Conservation (phyloP, 2,113 vertebrate genomes). For the Tetrao urogallus region DNA sequence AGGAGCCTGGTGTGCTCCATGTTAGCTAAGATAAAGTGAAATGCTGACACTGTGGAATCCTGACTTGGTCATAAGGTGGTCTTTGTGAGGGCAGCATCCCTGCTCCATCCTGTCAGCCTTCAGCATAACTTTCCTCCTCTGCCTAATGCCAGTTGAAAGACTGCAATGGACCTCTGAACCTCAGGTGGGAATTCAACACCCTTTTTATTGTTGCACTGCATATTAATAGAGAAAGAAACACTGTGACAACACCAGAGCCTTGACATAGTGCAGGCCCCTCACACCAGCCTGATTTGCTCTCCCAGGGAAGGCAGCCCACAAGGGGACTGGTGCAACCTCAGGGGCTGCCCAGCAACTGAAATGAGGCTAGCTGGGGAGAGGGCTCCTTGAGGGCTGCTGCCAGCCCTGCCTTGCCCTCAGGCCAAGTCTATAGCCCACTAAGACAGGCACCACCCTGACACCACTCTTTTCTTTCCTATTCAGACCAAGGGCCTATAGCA, state of each 20-base stretch:
- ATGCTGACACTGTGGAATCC: neutral
- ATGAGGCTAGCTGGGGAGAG: neutral
- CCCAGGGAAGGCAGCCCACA: neutral
- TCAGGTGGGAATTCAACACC: neutral
- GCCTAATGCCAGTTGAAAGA: neutral
- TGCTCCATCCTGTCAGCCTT: neutral
- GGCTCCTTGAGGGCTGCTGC: rapidly evolving
- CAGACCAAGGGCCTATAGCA: neutral
- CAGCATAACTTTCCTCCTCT: neutral
- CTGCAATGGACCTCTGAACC: neutral
- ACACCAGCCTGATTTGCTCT: rapidly evolving
- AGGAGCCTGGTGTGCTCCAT: neutral
- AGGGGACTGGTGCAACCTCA: rapidly evolving
- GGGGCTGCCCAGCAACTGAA: rapidly evolving
- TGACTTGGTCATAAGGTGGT: neutral
- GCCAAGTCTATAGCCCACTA: neutral
- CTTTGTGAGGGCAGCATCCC: neutral
- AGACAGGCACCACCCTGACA: no score
- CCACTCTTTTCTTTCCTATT: neutral
- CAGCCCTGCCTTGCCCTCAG: no score
- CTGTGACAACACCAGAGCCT: rapidly evolving
- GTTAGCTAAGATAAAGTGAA: rapidly evolving
- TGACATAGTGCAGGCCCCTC: neutral
- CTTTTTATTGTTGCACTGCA: neutral
- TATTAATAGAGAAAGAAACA: neutral